Percentiles rank a stretch among this genome's conserved stretches.
These are phyloP conservation scores for Notothenia coriiceps DNA, from an alignment of 2,113 vertebrate species.

Conservation along the genomic window DNA sequence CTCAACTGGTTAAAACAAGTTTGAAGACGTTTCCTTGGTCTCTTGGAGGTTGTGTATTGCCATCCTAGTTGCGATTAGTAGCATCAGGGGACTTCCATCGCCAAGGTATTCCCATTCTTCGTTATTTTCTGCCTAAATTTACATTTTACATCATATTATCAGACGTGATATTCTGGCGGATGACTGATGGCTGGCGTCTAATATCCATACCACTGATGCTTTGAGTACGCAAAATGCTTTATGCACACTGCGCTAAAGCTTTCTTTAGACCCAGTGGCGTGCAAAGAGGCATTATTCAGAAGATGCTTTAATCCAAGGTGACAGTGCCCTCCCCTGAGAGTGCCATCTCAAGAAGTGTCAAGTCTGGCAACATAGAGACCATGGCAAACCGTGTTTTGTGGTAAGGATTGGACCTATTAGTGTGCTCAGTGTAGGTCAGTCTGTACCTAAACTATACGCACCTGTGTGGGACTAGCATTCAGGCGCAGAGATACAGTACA, in stretches of 20 bases:
- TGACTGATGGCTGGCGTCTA: background rate
- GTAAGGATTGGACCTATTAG: constrained; percentile 23
- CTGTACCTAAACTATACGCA: constrained; percentile 10
- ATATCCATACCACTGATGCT: constrained; percentile 23
- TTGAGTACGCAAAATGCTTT: constrained; percentile 42
- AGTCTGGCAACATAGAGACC: constrained; percentile 21
- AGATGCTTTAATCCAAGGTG: constrained; percentile 72
- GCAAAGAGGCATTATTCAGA: constrained; percentile 58
- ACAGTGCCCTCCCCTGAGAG: constrained; percentile 60
- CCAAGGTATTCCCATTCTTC: background rate
- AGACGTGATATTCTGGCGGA: constrained; percentile 26
- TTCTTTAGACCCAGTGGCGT: constrained; percentile 62
- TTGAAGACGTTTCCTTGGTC: background rate
- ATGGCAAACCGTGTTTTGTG: constrained; percentile 42
- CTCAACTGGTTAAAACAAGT: background rate
- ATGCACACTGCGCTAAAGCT: constrained; percentile 41
- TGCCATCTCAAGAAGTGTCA: constrained; percentile 50
- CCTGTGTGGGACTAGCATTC: constrained; percentile 15
- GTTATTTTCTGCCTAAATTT: constrained; percentile 11
- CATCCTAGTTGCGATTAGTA: background rate
- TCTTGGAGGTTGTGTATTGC: background rate
- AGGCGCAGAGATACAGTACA: constrained; percentile 22
- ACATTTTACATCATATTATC: constrained; percentile 42
- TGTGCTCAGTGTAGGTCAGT: constrained; percentile 1
- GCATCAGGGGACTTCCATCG: background rate